Evolutionary conservation across 37 sponge, comb jelly and placozoan genomes (phyloP), one percentile per base, ranked within the genome.

Genomic region (Dysidea cf. avara): DNA sequence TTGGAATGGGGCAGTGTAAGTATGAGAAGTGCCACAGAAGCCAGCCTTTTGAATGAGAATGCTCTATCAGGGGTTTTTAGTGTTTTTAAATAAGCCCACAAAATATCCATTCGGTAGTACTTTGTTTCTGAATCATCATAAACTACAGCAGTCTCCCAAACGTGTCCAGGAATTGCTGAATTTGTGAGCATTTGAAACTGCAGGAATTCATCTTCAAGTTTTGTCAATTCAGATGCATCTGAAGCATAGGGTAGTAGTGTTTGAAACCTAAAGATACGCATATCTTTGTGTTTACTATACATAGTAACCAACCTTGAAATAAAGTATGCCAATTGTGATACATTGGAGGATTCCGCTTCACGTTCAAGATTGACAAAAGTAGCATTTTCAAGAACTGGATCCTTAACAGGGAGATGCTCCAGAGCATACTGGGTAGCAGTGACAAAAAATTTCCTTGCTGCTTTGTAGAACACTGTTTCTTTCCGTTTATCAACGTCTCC

Each of bases 131-230:
- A 50, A 31, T 32, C 75, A n/a, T 74, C 63, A 53, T 47, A 38
- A 2, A 74, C 31, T 7, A 39, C 26, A 4, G 75, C 75, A 48
- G 60, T 52, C 29, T 74, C 47, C 75, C 63, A 74, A 40, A 74
- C 51, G 16, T 49, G 3, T 24, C 47, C 36, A 5, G 63, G 63
- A 61, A 74, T 74, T 16, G 39, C 51, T 21, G 29, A 20, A 2
- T 39, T 25, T 7, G 60, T 52, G 28, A 74, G 55, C 14, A 74
- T 39, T 74, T n/a, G n/a, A n/a, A n/a, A n/a, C n/a, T n/a, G n/a
- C n/a, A n/a, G n/a, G n/a, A n/a, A n/a, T n/a, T n/a, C 75, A 49
- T 74, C 75, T 38, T 74, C 63, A 26, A 74, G 63, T 54, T 7
- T 39, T 30, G 60, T 52, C 62, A 60, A 25, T 61, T 74, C 37